Evolutionary conservation across 2,797 vertebrate genomes (phyloP), one percentile per base, ranked within the genome.

Genomic region (Tarsius wallacei): DNA sequence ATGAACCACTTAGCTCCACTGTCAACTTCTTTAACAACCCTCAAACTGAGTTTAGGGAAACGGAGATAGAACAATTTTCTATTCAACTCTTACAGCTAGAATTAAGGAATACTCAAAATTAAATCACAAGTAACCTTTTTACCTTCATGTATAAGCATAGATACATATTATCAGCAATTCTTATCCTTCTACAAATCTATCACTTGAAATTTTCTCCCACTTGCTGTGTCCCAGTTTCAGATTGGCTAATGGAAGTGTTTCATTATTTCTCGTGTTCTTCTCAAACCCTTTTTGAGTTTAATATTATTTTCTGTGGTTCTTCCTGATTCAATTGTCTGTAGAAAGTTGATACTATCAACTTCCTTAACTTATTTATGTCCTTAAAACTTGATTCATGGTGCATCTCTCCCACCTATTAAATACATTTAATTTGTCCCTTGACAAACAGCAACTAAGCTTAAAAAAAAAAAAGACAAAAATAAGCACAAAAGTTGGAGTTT

Each of bases 371-470:
- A 89, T 77, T 90, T 89, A 77, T 63, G 49, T 77, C 24, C 11
- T 71, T 91, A 87, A 68, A 87, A 51, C n/a, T 80, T 90, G 73
- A 90, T 70, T 71, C 31, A 42, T 49, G 33, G 81, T 13, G 21
- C 28, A 70, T 59, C 21, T 97, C 51, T 84, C 21, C 31, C 22
- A 80, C 36, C 57, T 76, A 31, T 77, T 55, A 74, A 36, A 61
- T 49, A 68, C 61, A 88, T 73, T 93, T 81, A 90, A 97, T 97
- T 87, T 77, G 47, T 93, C 84, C 16, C 61, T 33, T 89, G 85
- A 96, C 53, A 78, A 89, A 95, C 26, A 94, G 95, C 61, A 66
- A 89, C 28, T 15, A 21, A 73, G 80, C 68, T 28, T 28, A 15
- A 88, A 94, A 82, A 63, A 70, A 71, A 59, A 80, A 47, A 76